phyloP scores from a whole-genome alignment of 2,888 invertebrate species.

The Argyra leucocephala region DNA sequence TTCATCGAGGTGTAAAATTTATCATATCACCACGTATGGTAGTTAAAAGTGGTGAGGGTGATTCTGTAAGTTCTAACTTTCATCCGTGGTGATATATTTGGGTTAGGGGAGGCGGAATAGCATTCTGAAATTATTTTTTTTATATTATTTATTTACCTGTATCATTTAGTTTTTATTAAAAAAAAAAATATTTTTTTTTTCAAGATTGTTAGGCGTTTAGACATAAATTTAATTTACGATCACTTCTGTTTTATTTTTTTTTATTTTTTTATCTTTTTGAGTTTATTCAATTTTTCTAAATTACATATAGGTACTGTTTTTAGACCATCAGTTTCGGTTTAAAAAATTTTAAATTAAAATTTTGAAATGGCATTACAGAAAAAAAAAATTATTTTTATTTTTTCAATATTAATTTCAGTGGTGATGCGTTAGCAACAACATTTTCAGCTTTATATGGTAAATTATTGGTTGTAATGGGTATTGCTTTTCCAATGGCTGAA shows the following conservation, averaged over 20 bases:
- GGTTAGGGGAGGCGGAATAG: no score
- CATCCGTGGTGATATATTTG: no score
- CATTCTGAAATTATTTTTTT: no score
- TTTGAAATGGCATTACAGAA: background rate
- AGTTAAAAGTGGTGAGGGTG: no score
- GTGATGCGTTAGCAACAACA: slow-evolving; percentile 77
- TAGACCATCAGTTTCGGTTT: slow-evolving; percentile 7
- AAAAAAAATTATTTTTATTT: background rate
- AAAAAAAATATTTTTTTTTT: background rate
- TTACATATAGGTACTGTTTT: background rate
- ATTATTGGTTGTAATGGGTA: slow-evolving; percentile 85
- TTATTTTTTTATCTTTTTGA: background rate
- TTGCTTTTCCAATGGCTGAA: slow-evolving; percentile 92
- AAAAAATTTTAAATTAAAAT: slow-evolving; percentile 12
- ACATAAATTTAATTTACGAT: background rate
- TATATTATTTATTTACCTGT: background rate
- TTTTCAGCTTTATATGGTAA: slow-evolving; percentile 90
- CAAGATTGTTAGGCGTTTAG: background rate
- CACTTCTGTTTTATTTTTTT: background rate
- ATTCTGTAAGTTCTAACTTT: no score
- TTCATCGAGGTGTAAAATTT: background rate
- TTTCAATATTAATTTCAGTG: slow-evolving; percentile 46
- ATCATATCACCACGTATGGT: background rate
- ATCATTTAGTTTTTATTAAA: background rate
- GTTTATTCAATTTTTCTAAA: slow-evolving; percentile 11